These are phyloP conservation scores for Rhagologus leucostigma DNA, from an alignment of 2,113 vertebrate species.

Conservation along the genomic window DNA sequence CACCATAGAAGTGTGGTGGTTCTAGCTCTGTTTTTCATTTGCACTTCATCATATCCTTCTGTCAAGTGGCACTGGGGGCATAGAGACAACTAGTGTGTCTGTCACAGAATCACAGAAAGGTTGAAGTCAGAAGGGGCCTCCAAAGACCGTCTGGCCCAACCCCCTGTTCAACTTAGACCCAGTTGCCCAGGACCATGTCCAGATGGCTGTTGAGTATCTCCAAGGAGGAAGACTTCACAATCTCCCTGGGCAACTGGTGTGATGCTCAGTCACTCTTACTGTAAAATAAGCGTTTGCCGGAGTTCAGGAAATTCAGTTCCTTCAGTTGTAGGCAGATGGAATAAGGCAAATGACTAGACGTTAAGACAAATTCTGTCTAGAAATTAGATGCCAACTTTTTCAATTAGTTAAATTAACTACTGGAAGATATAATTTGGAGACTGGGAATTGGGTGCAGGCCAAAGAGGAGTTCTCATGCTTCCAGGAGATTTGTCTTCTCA, in stretches of 20 bases:
- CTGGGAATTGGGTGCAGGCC: not conserved
- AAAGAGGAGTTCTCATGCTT: not conserved
- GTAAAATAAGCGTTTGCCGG: not conserved
- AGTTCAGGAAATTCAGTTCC: not conserved
- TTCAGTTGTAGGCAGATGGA: not conserved
- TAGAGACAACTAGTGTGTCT: rapidly evolving
- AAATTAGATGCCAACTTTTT: not conserved
- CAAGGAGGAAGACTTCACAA: not conserved
- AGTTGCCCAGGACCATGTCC: not conserved
- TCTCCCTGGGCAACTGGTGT: not conserved
- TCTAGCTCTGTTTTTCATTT: not conserved
- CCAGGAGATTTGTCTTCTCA: not conserved
- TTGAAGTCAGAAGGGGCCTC: not conserved
- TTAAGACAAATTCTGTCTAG: not conserved
- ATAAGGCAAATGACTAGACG: not conserved
- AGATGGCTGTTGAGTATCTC: not conserved
- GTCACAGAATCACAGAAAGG: not conserved
- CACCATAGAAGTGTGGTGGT: not conserved
- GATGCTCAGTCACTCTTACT: not conserved
- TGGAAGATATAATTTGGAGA: not conserved
- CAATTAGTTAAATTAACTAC: not conserved
- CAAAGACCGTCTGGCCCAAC: not conserved
- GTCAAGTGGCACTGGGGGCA: not conserved
- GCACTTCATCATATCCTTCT: not conserved
- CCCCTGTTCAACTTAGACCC: not conserved